A percentile compares a stretch with the other conserved stretches of the same genome.
Evolutionary conservation across 1,140 invertebrate species (phyloP).

Genomic region (Pomacea maculata): DNA sequence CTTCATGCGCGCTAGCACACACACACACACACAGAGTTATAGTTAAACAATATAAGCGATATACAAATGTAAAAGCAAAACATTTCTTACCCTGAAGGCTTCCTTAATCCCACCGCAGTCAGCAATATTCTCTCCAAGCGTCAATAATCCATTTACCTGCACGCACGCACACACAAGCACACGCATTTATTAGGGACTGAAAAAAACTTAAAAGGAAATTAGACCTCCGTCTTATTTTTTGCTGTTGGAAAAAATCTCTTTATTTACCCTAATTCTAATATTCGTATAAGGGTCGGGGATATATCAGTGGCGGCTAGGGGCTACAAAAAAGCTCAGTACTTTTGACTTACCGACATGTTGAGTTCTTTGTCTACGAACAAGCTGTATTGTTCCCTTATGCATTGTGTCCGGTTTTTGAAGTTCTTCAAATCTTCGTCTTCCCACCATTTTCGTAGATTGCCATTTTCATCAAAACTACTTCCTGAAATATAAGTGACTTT

Average conservation of each 20-base stretch:
- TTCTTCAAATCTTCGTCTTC: background rate
- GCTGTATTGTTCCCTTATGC: conserved; percentile 10
- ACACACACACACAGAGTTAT: conserved; percentile 40
- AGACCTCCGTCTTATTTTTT: background rate
- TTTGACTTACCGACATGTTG: background rate
- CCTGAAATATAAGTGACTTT: background rate
- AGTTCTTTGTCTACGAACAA: conserved; percentile 4
- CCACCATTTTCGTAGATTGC: conserved; percentile 14
- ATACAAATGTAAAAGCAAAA: no score
- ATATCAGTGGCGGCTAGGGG: background rate
- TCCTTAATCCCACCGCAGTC: no score
- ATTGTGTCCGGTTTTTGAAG: background rate
- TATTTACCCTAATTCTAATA: background rate
- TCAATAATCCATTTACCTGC: background rate
- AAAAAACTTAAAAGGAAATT: background rate
- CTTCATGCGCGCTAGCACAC: background rate
- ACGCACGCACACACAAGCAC: conserved; percentile 5
- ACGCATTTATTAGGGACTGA: background rate
- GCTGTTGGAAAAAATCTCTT: background rate
- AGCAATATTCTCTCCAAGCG: no score
- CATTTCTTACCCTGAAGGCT: no score
- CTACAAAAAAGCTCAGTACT: background rate
- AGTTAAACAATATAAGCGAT: no score
- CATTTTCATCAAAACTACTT: conserved; percentile 10
- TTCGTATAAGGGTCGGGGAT: background rate